Evolutionary conservation across 2,113 vertebrate species (phyloP), one percentile per base, ranked within the genome.

Genomic region (Heliornis fulica): DNA sequence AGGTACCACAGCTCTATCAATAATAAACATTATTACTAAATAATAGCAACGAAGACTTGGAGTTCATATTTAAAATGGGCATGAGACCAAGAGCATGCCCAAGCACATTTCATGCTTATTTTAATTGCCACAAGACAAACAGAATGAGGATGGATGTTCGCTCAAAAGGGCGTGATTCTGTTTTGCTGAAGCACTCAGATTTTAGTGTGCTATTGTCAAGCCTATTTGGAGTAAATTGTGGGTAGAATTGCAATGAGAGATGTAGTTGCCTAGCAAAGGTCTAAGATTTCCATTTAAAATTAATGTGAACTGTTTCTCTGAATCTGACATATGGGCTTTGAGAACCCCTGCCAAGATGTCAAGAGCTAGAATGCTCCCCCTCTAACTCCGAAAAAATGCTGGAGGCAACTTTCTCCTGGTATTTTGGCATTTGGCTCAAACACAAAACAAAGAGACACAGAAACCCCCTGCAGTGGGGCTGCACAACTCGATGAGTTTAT

Each of bases 281-380:
- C 95, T 95, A 68, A 63, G 93, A 96, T 97, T 96, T 95, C 93
- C 95, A 95, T 97, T 94, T 96, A 93, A 97, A 97, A 97, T 94
- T 81, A 96, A 96, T 93, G 92, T 94, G 85, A 96, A 93, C 93
- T 90, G 92, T 88, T 94, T 72, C 93, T 60, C 85, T 78, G 38
- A 74, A 51, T 88, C 79, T 94, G 95, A 94, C 96, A 97, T 96
- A 96, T 96, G 95, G 95, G 94, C 91, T 95, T 19, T 70, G 90
- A 83, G 94, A 95, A 80, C 32, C 93, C 92, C 94, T 93, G 94
- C 96, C 95, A 97, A 97, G 93, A 96, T 96, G 92, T 93, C 93
- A 86, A 75, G 89, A 95, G 96, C 88, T 5, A 91, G 94, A 91
- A 92, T 68, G 92, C 88, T 95, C 87, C 91, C 87, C 82, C 79